A percentile compares a stretch with the other conserved stretches of the same genome.
phyloP scores from a whole-genome alignment of 2,888 invertebrate genomes.

The Nomada flava region DNA sequence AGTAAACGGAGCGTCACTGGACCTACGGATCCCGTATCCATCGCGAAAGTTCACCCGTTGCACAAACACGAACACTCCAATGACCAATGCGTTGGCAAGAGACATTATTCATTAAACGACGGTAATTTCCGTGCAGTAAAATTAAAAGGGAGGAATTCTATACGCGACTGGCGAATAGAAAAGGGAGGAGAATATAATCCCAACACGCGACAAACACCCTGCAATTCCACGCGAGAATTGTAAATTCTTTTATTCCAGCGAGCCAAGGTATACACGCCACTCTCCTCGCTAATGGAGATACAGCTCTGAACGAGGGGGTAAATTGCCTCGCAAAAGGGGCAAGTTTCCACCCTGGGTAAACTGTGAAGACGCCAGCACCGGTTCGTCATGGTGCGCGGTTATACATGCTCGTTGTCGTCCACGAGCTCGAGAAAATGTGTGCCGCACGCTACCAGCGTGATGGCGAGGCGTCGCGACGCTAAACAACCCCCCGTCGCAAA shows the following conservation, averaged over 20 bases:
- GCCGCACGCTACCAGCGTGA: too few species aligned
- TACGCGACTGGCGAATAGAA: background rate
- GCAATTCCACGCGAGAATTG: constrained; percentile 38
- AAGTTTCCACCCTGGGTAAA: constrained; percentile 36
- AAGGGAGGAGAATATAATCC: background rate
- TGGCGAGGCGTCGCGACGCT: too few species aligned
- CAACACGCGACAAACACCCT: constrained; percentile 15
- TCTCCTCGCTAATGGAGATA: constrained; percentile 45
- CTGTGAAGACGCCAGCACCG: constrained; percentile 47
- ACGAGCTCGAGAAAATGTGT: constrained; percentile 17
- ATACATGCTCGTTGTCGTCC: constrained; percentile 51
- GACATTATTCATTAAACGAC: background rate
- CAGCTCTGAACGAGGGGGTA: constrained; percentile 42
- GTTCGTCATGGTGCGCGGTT: constrained; percentile 64
- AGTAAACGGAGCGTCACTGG: too few species aligned
- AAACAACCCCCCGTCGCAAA: constrained; percentile 6
- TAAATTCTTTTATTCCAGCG: constrained; percentile 43
- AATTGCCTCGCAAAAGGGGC: constrained; percentile 52
- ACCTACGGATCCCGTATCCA: too few species aligned
- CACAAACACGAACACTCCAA: too few species aligned
- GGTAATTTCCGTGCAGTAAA: background rate
- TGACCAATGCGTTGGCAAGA: background rate
- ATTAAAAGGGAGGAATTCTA: background rate
- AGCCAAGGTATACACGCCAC: constrained; percentile 6
- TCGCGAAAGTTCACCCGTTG: too few species aligned